Base-by-base conservation (phyloP, 2,888 invertebrate species). In the Lasioglossum villosulum region DNA sequence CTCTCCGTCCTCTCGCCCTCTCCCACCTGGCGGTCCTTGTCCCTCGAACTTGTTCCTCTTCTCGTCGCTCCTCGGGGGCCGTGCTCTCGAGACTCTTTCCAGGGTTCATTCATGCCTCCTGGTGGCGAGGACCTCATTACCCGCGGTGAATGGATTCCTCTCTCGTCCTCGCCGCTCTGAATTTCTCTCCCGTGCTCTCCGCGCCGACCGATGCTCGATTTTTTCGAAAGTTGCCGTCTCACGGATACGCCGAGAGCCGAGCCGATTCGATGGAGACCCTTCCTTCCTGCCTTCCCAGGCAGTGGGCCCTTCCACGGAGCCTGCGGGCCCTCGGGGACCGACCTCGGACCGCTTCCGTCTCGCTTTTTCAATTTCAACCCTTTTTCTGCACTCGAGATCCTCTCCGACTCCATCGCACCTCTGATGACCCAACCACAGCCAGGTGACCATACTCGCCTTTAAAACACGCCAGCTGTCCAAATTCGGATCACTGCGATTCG, bases 91-190 rank as follows among this genome's bases (percentile, higher is more conserved):
- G 87, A 82, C 83, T 89, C 87, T 89, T 88, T 85, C 87, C 88
- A 86, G 87, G 89, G 93, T 94, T 94, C 94, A 94, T 94, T 94
- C 94, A 94, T 94, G 92, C 93, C 89, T 89, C 90, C 87, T 91
- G 93, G 93, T 93, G 93, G 92, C 93, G 94, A 94, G 93, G 94
- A 94, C 94, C 94, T 94, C 93, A 94, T 94, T 94, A 94, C 93
- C 90, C 83, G 89, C 93, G 92, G 92, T 94, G 92, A 94, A 94
- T 94, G 94, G 94, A 92, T 82, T 90, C 90, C 80, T 79, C 84
- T 82, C 80, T 59, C 71, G 73, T 72, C 78, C 48, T 52, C 80
- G 52, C 83, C 87, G 82, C 74, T 52, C 52, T 82, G 82, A 74
- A 88, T 77, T 75, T 81, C 81, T 89, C 83, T 52, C 23, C 71